Percentiles rank a stretch among this genome's conserved stretches.
phyloP scores from a whole-genome alignment of 2,888 invertebrate species.

The Muscina levida region DNA sequence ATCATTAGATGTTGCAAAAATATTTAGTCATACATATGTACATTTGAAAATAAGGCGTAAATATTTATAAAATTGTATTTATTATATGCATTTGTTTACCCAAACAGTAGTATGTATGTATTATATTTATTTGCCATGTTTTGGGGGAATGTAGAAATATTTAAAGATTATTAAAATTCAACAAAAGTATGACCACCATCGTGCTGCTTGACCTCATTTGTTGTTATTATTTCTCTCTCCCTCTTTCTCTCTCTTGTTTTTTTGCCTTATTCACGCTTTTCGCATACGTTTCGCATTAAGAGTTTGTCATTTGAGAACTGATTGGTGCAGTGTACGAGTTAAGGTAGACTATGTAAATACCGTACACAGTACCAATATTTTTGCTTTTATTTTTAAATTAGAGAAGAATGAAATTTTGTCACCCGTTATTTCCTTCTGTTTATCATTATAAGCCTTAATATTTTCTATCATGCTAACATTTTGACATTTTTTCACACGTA shows the following conservation, averaged over 20 bases:
- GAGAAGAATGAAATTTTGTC: background rate
- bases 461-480: too few relatives aligned
- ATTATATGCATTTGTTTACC: constrained; percentile 22
- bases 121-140: constrained; percentile 12
- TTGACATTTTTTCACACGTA: too few relatives aligned
- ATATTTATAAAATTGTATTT: background rate
- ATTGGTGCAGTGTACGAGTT: background rate
- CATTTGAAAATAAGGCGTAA: too few relatives aligned
- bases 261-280: too few relatives aligned
- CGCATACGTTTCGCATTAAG: too few relatives aligned
- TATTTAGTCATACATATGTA: background rate
- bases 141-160: constrained; percentile 47
- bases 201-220: constrained; percentile 63
- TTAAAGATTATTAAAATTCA: constrained; percentile 46
- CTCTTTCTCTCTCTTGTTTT: too few relatives aligned
- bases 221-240: too few relatives aligned
- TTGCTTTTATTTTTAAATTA: background rate
- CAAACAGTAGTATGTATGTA: background rate
- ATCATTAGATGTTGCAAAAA: constrained; percentile 8
- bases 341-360: background rate
- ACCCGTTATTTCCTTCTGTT: too few relatives aligned
- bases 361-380: background rate
- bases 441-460: too few relatives aligned
- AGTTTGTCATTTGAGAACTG: constrained; percentile 12
- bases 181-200: constrained; percentile 47